Percentiles rank a stretch among this genome's conserved stretches.
Evolutionary conservation across 2,113 vertebrate species (phyloP).

Genomic region (Chlamydotis undulata): DNA sequence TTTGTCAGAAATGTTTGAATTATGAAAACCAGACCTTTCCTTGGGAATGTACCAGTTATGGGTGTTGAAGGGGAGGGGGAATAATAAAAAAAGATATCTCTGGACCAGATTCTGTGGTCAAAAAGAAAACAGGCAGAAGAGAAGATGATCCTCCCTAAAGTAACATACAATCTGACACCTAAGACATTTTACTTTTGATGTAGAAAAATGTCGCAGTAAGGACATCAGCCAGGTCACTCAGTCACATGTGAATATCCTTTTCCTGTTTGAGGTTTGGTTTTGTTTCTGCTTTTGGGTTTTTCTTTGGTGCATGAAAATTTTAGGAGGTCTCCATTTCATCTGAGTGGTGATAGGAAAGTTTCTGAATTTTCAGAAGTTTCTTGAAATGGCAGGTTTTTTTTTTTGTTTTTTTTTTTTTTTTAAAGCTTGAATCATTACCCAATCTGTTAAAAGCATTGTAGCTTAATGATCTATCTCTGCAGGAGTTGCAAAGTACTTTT

Average conservation of each 20-base stretch:
- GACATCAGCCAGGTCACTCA: neutral
- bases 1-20: neutral
- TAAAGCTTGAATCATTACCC: neutral
- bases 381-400: neutral
- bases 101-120: neutral
- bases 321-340: neutral
- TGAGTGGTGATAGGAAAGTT: neutral
- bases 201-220: neutral
- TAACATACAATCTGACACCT: neutral
- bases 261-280: neutral
- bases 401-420: neutral
- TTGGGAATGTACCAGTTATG: neutral
- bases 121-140: neutral
- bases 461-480: neutral
- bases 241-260: neutral
- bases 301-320: neutral
- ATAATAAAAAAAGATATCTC: neutral
- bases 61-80: accelerated
- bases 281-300: neutral
- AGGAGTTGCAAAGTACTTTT: neutral
- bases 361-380: neutral
- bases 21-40: neutral
- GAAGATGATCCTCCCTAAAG: neutral
- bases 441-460: neutral
- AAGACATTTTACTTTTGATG: neutral